Percentiles rank a stretch among this genome's conserved stretches.
Conservation (phyloP, 2,888 invertebrate genomes). For the Caenorhabditis sp. region DNA sequence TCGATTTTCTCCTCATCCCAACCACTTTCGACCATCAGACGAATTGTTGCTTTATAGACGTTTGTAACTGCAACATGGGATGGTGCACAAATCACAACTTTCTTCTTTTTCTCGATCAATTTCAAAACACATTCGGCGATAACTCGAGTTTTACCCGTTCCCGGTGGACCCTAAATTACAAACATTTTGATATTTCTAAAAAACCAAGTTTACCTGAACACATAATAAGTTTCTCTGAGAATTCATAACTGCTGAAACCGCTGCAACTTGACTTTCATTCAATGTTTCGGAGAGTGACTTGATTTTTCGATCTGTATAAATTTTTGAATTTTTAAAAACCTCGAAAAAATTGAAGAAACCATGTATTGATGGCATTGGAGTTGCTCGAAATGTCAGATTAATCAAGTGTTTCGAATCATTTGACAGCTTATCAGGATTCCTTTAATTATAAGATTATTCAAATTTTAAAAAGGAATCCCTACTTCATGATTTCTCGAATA, state of each 20-base stretch:
- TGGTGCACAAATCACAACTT: conserved; percentile 51
- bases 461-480: not conserved
- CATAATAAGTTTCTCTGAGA: conserved; percentile 43
- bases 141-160: conserved; percentile 57
- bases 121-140: conserved; percentile 47
- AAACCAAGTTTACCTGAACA: conserved; percentile 35
- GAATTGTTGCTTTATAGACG: conserved; percentile 25
- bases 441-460: not conserved
- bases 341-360: conserved; percentile 5
- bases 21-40: conserved; percentile 4
- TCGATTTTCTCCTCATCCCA: not conserved
- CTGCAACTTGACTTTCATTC: conserved; percentile 36
- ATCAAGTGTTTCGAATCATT: conserved; percentile 24
- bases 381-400: conserved; percentile 26
- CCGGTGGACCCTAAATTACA: conserved; percentile 51
- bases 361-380: conserved; percentile 31
- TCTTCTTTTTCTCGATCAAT: conserved; percentile 27
- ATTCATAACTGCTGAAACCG: conserved; percentile 47
- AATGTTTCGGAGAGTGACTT: conserved; percentile 14
- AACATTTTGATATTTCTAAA: not conserved
- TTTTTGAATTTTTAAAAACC: not conserved
- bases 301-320: conserved; percentile 16
- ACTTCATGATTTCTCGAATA: conserved; percentile 14
- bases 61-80: conserved; percentile 52
- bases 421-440: conserved; percentile 7